Evolutionary conservation across 2,797 vertebrate genomes (phyloP).

Genomic region (Ciconia nigra): DNA sequence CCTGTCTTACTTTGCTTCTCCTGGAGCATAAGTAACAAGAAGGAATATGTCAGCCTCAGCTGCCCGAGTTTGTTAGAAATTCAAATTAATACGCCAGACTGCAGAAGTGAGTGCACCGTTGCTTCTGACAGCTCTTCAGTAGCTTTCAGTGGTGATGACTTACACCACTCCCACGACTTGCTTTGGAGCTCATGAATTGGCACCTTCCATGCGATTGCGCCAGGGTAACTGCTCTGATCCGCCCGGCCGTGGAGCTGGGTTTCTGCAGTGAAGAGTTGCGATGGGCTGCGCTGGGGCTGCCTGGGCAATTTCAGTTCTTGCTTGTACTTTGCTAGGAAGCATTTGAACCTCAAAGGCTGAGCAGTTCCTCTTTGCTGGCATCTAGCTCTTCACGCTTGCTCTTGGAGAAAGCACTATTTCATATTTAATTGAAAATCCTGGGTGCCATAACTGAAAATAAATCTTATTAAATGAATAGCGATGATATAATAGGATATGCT

Average conservation of each 20-base stretch:
- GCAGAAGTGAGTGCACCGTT: neutral
- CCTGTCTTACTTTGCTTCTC: neutral
- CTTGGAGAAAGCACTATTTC: neutral
- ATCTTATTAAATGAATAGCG: neutral
- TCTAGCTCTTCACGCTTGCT: neutral
- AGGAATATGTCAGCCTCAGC: neutral
- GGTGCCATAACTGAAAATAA: slow-evolving; percentile 35
- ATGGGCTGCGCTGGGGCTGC: neutral
- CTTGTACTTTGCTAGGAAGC: neutral
- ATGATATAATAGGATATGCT: slow-evolving; percentile 13
- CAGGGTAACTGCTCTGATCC: neutral
- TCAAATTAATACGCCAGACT: accelerated
- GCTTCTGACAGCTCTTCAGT: neutral
- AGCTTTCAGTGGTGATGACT: neutral
- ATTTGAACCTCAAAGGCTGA: neutral
- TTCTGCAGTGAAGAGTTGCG: neutral
- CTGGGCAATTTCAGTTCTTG: neutral
- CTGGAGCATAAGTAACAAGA: neutral
- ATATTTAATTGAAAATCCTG: slow-evolving; percentile 36
- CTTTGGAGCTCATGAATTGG: neutral
- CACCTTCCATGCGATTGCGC: accelerated
- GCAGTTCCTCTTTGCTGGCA: neutral
- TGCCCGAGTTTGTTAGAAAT: neutral
- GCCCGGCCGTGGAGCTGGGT: neutral
- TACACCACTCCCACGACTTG: accelerated